Percentiles rank a stretch among this genome's conserved stretches.
Conservation (phyloP, 2,797 vertebrate species). For the Semotilus atromaculatus region DNA sequence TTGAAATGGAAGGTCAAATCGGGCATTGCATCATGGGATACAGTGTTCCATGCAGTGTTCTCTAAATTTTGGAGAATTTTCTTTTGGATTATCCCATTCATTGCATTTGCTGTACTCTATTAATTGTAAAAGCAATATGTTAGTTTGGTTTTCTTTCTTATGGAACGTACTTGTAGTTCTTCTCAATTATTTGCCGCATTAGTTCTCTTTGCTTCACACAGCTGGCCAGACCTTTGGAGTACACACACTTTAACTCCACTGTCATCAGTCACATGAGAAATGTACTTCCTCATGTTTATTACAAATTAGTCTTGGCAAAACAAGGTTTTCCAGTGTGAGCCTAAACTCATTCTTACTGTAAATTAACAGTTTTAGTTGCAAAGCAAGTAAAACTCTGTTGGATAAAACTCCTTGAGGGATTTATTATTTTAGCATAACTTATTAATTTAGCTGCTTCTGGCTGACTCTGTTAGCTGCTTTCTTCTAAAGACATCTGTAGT, state of each 20-base stretch:
- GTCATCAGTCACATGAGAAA: constrained; percentile 22
- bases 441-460: constrained; percentile 17
- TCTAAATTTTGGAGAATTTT: not conserved
- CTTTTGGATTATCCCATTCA: no score
- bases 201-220: not conserved
- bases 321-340: not conserved
- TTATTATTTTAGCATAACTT: constrained; percentile 17
- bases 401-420: constrained; percentile 15
- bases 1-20: not conserved
- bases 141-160: not conserved
- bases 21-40: not conserved
- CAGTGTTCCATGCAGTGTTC: not conserved
- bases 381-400: not conserved
- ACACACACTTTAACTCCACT: not conserved
- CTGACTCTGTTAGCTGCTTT: not conserved
- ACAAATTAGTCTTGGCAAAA: constrained; percentile 16
- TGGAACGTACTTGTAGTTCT: not conserved
- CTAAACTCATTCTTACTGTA: not conserved
- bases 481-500: constrained; percentile 13
- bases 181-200: constrained; percentile 2
- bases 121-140: not conserved
- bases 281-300: not conserved
- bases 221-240: not conserved
- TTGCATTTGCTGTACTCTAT: not conserved
- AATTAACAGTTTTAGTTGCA: constrained; percentile 14